Evolutionary conservation across 2,797 vertebrate species (phyloP).

Genomic region (Hemitrygon akajei): DNA sequence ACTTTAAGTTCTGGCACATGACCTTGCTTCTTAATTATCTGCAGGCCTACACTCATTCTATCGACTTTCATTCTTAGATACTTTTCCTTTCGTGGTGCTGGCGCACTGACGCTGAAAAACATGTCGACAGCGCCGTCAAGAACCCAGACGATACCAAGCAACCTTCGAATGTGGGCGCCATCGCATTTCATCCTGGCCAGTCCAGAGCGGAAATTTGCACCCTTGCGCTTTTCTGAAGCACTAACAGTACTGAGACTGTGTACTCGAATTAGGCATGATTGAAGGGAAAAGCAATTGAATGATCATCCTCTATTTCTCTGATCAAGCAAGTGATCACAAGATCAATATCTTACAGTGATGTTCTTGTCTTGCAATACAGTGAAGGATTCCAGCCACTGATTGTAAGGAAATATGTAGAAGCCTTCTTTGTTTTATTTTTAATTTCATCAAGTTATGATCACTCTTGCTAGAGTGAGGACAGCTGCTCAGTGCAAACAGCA

Average conservation of each 20-base stretch:
- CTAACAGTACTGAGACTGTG: background rate
- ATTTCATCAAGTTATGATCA: background rate
- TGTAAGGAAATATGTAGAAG: background rate
- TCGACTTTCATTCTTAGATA: background rate
- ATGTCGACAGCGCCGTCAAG: background rate
- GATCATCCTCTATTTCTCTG: background rate
- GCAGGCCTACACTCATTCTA: no score
- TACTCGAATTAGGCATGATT: background rate
- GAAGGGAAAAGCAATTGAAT: background rate
- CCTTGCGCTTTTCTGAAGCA: background rate
- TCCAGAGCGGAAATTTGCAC: background rate
- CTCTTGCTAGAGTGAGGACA: background rate
- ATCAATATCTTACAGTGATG: background rate
- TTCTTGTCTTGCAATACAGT: background rate
- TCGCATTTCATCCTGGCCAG: background rate
- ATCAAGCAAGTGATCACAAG: background rate
- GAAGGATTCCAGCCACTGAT: background rate
- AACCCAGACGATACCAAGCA: background rate
- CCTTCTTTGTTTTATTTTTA: background rate
- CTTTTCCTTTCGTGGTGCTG: background rate
- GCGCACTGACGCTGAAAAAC: background rate
- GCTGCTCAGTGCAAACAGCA: background rate
- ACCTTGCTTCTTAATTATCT: no score
- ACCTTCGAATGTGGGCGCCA: background rate
- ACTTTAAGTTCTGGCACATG: no score